Evolutionary conservation across 1,140 invertebrate species (phyloP).

Genomic region (Belonocnema kinseyi): DNA sequence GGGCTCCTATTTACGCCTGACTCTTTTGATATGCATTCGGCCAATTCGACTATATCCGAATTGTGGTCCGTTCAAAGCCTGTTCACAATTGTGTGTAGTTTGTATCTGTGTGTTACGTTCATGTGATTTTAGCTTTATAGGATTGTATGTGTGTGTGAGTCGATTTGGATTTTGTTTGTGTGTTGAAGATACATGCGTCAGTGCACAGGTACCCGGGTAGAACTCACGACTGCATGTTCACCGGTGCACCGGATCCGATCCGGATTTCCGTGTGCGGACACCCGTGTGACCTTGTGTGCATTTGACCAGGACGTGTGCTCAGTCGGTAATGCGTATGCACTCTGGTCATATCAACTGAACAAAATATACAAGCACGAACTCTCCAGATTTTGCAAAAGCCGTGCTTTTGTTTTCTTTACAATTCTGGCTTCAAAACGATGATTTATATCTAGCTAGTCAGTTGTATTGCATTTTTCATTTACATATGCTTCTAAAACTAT

Average conservation of each 20-base stretch:
- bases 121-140: conserved; percentile 15
- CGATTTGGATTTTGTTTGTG: conserved; percentile 24
- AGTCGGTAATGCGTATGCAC: conserved; percentile 54
- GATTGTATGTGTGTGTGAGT: neutral
- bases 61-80: conserved; percentile 50
- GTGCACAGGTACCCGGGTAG: conserved; percentile 42
- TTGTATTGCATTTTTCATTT: no score
- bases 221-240: conserved; percentile 45
- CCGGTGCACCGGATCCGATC: conserved; percentile 59
- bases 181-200: neutral
- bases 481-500: no score
- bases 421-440: neutral
- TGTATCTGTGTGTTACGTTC: neutral
- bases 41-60: conserved; percentile 38
- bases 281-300: conserved; percentile 67
- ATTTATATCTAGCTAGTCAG: neutral
- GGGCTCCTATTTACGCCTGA: conserved; percentile 62
- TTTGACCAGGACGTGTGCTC: conserved; percentile 63
- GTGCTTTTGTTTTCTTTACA: neutral
- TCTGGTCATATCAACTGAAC: conserved; percentile 55
- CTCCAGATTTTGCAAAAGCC: neutral
- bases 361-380: neutral
- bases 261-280: conserved; percentile 70
- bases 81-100: conserved; percentile 43
- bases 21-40: conserved; percentile 62